Conservation (phyloP, 1,140 invertebrate species). For the Campoletis sonorensis region DNA sequence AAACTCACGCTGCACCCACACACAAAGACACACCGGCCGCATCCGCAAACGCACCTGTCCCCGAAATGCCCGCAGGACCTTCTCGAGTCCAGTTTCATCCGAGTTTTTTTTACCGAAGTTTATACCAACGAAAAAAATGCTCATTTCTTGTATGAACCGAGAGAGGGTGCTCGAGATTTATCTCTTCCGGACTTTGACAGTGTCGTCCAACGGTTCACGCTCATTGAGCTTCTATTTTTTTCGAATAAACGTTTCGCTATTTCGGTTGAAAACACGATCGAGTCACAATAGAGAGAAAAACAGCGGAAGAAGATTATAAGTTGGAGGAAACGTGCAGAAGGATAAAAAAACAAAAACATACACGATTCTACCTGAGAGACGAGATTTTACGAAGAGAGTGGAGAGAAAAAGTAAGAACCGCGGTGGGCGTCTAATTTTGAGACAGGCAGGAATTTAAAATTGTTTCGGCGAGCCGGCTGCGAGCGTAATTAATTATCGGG, state of each 20-base stretch:
- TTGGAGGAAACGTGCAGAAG: background rate
- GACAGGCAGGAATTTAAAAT: constrained; percentile 30
- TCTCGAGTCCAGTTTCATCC: background rate
- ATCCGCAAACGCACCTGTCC: constrained; percentile 27
- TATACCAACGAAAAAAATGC: background rate
- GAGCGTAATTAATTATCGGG: constrained; percentile 42
- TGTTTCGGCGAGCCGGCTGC: constrained; percentile 24
- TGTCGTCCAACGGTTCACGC: background rate
- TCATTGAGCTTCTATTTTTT: background rate
- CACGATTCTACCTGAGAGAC: constrained; percentile 1
- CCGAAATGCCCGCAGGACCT: constrained; percentile 7
- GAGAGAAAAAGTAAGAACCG: background rate
- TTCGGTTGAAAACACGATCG: background rate
- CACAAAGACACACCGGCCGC: background rate
- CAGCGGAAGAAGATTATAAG: background rate
- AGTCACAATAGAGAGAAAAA: background rate
- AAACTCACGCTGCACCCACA: constrained; percentile 10
- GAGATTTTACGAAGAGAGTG: background rate
- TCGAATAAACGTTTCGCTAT: background rate
- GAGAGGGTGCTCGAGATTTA: background rate
- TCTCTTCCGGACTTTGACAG: background rate
- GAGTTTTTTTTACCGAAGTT: background rate
- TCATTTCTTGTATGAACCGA: background rate
- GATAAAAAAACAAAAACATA: background rate
- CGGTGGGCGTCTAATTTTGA: constrained; percentile 38